These are phyloP conservation scores for Helicolenus hilgendorfi DNA, from an alignment of 2,797 vertebrate species.

Conservation along the genomic window DNA sequence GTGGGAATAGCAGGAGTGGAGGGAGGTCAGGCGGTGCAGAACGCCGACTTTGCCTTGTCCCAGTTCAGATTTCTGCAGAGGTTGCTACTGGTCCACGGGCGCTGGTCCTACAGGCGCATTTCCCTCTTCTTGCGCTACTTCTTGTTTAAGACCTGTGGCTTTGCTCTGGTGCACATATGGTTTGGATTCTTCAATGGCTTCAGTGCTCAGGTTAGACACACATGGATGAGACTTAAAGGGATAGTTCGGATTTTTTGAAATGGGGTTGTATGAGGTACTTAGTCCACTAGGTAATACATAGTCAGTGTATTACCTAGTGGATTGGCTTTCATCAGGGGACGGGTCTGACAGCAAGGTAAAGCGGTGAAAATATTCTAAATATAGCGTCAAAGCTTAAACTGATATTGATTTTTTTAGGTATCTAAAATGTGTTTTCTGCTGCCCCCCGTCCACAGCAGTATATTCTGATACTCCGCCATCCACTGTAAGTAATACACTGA, in stretches of 20 bases:
- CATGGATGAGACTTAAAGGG: not conserved
- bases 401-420: too few relatives aligned
- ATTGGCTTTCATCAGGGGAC: too few relatives aligned
- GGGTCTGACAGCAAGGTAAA: not conserved
- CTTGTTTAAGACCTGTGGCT: slow-evolving; percentile 95
- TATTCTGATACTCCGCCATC: not conserved
- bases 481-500: not conserved
- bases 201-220: slow-evolving; percentile 92
- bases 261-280: not conserved
- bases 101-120: slow-evolving; percentile 94
- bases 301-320: not conserved
- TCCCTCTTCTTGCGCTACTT: slow-evolving; percentile 94
- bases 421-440: too few relatives aligned
- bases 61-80: slow-evolving; percentile 94
- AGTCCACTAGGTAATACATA: too few relatives aligned
- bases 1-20: slow-evolving; percentile 94
- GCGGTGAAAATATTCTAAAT: not conserved
- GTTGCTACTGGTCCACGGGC: slow-evolving; percentile 95
- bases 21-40: slow-evolving; percentile 95
- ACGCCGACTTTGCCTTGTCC: slow-evolving; percentile 93
- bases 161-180: slow-evolving; percentile 94
- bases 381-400: too few relatives aligned
- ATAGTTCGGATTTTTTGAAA: not conserved
- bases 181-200: slow-evolving; percentile 94
- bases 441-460: too few relatives aligned